phyloP scores from a whole-genome alignment of 1,140 invertebrate genomes.

The Drosophila ironensis region DNA sequence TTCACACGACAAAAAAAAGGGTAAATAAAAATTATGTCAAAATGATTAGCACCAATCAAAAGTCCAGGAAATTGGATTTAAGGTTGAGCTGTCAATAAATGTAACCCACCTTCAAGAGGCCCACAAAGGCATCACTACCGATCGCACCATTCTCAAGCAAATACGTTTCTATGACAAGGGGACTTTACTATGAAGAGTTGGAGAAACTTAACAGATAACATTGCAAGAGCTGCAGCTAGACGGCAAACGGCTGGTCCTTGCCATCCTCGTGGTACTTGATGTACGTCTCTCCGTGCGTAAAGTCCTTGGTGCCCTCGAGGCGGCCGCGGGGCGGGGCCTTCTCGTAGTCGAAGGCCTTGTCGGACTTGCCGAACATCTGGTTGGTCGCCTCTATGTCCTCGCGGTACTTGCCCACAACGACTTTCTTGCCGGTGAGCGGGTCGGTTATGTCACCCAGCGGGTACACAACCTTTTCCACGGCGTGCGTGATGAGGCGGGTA shows the following conservation, averaged over 20 bases:
- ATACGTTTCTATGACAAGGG: not conserved
- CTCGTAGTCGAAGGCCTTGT: slow-evolving; percentile 88
- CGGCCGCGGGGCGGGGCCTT: slow-evolving; percentile 90
- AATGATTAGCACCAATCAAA: no score
- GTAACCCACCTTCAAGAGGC: no score
- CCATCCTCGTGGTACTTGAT: slow-evolving; percentile 89
- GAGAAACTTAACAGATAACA: slow-evolving; percentile 42
- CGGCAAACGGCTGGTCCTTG: slow-evolving; percentile 87
- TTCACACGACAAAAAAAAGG: no score
- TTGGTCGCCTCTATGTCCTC: slow-evolving; percentile 87
- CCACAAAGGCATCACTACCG: no score
- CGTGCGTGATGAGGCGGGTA: slow-evolving; percentile 89
- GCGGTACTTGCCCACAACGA: slow-evolving; percentile 87
- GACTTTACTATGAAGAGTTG: slow-evolving; percentile 26
- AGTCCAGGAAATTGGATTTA: no score
- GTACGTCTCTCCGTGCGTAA: slow-evolving; percentile 88
- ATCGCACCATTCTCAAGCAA: not conserved
- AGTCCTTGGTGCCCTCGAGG: slow-evolving; percentile 91
- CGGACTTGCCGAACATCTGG: slow-evolving; percentile 87
- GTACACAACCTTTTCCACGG: slow-evolving; percentile 90
- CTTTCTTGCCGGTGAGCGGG: slow-evolving; percentile 91
- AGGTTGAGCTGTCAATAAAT: no score
- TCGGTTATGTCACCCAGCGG: slow-evolving; percentile 91
- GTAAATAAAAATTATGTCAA: no score
- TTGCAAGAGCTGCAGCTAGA: slow-evolving; percentile 64